Base-by-base conservation (phyloP, 2,797 vertebrate species). In the Tragelaphus eurycerus region DNA sequence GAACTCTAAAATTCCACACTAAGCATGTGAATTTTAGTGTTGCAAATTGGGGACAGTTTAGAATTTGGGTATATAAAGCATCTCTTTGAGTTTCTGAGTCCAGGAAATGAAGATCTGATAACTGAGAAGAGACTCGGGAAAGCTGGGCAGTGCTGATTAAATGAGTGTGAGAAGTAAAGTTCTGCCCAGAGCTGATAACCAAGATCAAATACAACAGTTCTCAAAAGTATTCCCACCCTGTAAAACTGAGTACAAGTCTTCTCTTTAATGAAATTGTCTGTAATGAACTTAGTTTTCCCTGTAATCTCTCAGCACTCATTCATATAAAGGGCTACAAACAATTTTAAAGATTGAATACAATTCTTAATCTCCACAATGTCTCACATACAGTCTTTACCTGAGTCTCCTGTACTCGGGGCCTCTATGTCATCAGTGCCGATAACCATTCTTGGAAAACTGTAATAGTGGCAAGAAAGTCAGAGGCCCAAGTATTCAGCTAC, bases 131-230 rank as follows among this genome's bases (percentile, higher is more conserved):
- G 62, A 38, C 31, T 54, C 50, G 14, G 67, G 9, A 25, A 94
- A 95, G 96, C 93, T 98, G 97, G 17, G 83, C 31, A 82, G 38
- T 7, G 85, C 43, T 97, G 98, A 98, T 98, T 97, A 95, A 31
- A 27, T 7, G 31, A 4, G 25, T 38, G 2, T 54, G 52, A 43
- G 78, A 88, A 92, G 29, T 10, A 23, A 14, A 92, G 74, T 74
- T 88, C 62, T 96, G 95, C 52, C 21, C 31, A 84, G 34, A 55
- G 9, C 82, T 54, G 98, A 98, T 98, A 97, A 84, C 38, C 21
- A 12, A 6, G 19, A 38, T 38, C 71, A 57, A 67, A 25, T 9
- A 17, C 2, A 76, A 25, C 84, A 57, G 54, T 43, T n/a, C 59
- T 95, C 71, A 71, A 62, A 46, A 16, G 31, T 59, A 25, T 11